Percentiles rank a stretch among this genome's conserved stretches.
These are phyloP conservation scores for Zaprionus lineosus DNA, from an alignment of 2,888 invertebrate species.

Conservation along the genomic window DNA sequence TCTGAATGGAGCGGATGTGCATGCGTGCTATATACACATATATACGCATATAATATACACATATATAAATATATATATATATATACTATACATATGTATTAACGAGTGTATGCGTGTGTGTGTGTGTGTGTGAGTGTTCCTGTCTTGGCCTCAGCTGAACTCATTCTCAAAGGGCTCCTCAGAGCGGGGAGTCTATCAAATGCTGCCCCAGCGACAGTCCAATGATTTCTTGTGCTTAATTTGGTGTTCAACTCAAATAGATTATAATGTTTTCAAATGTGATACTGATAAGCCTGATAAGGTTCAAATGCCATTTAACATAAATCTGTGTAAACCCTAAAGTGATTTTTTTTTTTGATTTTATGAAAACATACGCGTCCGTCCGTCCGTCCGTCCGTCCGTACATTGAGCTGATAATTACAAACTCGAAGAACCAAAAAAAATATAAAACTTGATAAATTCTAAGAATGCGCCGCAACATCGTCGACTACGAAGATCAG, in stretches of 20 bases:
- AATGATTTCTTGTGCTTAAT: constrained; percentile 28
- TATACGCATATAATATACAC: too few relatives aligned
- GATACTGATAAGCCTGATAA: constrained; percentile 42
- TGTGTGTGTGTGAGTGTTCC: constrained; percentile 9
- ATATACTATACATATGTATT: constrained; percentile 10
- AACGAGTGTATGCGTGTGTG: constrained; percentile 5
- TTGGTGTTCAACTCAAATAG: constrained; percentile 26
- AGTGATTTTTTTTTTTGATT: too few relatives aligned
- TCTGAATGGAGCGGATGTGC: constrained; percentile 76
- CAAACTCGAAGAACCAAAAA: too few relatives aligned
- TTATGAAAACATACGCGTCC: too few relatives aligned
- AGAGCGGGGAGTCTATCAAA: constrained; percentile 44
- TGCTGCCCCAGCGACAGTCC: constrained; percentile 47
- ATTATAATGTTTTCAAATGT: constrained; percentile 26
- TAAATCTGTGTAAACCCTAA: too few relatives aligned
- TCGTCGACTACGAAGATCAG: constrained; percentile 17
- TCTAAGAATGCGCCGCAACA: constrained; percentile 11
- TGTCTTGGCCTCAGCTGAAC: constrained; percentile 74
- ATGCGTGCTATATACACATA: constrained; percentile 37
- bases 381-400: too few relatives aligned
- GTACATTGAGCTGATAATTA: too few relatives aligned
- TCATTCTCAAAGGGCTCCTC: constrained; percentile 66
- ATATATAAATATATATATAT: constrained; percentile 3
- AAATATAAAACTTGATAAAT: too few relatives aligned
- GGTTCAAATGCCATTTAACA: neutral